Conservation (phyloP, 2,113 vertebrate genomes). For the Microcebus jonahi region DNA sequence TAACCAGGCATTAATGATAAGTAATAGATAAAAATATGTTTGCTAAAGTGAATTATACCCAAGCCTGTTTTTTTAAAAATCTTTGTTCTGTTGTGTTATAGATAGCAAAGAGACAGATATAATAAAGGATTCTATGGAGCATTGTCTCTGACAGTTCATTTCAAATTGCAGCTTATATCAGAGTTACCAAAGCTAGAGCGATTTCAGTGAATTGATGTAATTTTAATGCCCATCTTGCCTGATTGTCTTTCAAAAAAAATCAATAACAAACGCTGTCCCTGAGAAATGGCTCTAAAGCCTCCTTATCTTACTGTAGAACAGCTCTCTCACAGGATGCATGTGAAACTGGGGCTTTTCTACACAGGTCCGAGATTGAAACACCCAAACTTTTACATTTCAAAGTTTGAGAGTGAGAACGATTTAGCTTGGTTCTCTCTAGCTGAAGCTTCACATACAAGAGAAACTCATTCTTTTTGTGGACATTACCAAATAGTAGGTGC, state of each 20-base stretch:
- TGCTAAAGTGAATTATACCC: not conserved
- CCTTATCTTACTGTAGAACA: not conserved
- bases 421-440: not conserved
- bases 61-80: not conserved
- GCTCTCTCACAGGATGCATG: not conserved
- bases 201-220: slow-evolving; percentile 49
- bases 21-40: not conserved
- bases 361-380: not conserved
- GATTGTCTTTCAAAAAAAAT: slow-evolving; percentile 50
- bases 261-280: not conserved
- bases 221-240: slow-evolving; percentile 40
- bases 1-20: not conserved
- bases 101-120: not conserved
- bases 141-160: not conserved
- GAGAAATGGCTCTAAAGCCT: not conserved
- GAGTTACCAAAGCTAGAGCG: not conserved
- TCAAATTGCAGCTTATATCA: not conserved
- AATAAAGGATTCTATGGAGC: not conserved
- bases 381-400: not conserved
- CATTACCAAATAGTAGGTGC: not conserved
- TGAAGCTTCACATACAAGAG: not conserved
- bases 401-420: not conserved
- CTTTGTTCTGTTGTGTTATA: not conserved
- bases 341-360: not conserved
- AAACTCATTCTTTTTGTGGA: not conserved